Base-by-base conservation (phyloP, 1,140 invertebrate genomes). In the Orius insidiosus region DNA sequence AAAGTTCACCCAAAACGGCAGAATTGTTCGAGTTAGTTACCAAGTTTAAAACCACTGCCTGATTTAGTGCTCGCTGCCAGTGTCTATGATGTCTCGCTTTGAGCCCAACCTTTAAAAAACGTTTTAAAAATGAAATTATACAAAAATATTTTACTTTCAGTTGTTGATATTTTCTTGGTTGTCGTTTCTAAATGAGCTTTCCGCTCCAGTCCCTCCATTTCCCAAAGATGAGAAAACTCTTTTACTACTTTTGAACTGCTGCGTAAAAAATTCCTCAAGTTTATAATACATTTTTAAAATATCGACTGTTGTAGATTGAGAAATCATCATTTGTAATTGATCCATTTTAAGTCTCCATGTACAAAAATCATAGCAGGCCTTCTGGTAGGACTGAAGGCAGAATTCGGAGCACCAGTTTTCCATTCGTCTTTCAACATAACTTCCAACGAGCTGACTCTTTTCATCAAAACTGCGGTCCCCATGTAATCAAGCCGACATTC, bases 201-300 rank as follows among this genome's bases (percentile, higher is more conserved):
- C 39, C 11, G 50, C 31, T 6, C 38, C 42, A 9, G 42, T 8
- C 13, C 50, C 15, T 9, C 15, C 41, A 16, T 35, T 45, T n/a
- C 51, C 51, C 2, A 87, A 60, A 15, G 76, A 83, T 44, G 78
- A 86, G 59, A 92, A 89, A 5, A 90, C 85, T 5, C 85, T 70
- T 62, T 89, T 89, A 54, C 84, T 87, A 48, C 84, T 89, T 57
- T 90, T 89, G 60, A 93, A 92, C 64, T 93, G 87, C 59, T 94
- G 86, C 38, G 81, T 82, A 60, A 96, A 96, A 66, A 96, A 98
- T 67, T 97, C 92, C 56, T 96, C 90, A 6, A 96, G 67, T 62
- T 95, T 95, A 45, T 85, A 80, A 58, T 85, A 88, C 84, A 97
- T 95, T 67, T 96, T 96, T 2, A 96, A 66, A 14, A 97, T 66